Conservation (phyloP, 2,113 vertebrate genomes). For the Monopterus albus region DNA sequence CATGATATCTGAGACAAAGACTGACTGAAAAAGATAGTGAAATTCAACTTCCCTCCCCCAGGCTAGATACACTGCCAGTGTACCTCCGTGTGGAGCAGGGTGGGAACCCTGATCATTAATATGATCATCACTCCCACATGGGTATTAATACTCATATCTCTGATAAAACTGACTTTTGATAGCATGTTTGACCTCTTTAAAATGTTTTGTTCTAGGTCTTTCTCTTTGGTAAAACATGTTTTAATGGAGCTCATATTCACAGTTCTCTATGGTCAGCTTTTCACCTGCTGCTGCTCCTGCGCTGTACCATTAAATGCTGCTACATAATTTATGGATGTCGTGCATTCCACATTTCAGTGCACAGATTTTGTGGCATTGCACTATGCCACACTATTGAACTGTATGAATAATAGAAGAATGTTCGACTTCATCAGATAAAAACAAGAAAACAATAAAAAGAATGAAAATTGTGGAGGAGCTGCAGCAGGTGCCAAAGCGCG, state of each 20-base stretch:
- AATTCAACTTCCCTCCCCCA: conserved; percentile 22
- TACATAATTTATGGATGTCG: conserved; percentile 67
- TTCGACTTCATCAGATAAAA: conserved; percentile 57
- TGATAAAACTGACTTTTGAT: conserved; percentile 47
- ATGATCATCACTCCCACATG: conserved; percentile 31
- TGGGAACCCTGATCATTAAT: conserved; percentile 46
- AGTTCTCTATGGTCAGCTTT: conserved; percentile 15
- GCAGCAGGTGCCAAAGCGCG: conserved; percentile 5
- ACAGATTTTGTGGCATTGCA: conserved; percentile 21
- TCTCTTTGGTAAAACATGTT: conserved; percentile 20
- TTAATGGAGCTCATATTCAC: conserved; percentile 31
- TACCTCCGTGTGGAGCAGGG: background rate
- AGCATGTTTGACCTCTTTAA: conserved; percentile 52
- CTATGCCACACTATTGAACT: conserved; percentile 33
- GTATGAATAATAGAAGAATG: conserved; percentile 64
- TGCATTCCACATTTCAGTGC: conserved; percentile 42
- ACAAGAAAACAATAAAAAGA: conserved; percentile 46
- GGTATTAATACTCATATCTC: conserved; percentile 33
- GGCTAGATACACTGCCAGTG: background rate
- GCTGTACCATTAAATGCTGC: conserved; percentile 41
- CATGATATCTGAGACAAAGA: conserved; percentile 27
- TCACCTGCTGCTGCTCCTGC: conserved; percentile 11
- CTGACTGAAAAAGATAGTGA: conserved; percentile 35
- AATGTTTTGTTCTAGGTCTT: conserved; percentile 42
- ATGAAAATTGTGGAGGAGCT: conserved; percentile 22